phyloP scores from a whole-genome alignment of 30 jellyfish, hydroid and myxozoan genomes.

The Hydractinia echinata region DNA sequence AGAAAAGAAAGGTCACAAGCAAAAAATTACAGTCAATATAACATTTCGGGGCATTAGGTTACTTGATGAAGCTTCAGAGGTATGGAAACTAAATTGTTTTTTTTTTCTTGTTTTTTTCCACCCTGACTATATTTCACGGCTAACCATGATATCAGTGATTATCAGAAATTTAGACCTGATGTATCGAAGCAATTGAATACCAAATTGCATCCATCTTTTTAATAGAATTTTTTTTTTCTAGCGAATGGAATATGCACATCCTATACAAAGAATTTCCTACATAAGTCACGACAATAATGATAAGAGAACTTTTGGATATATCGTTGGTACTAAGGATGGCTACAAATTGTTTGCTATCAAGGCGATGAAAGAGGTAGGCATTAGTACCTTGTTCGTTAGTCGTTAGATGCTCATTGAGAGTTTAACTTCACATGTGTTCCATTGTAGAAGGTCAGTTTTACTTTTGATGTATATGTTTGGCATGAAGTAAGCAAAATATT shows the following conservation, averaged over 20 bases:
- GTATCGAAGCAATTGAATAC: not conserved
- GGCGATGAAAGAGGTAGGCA: conserved; percentile 81
- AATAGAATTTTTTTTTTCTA: conserved; percentile 23
- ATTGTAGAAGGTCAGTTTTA: too few species aligned
- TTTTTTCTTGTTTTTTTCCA: not conserved
- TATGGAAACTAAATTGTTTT: conserved; percentile 3
- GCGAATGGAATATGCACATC: conserved; percentile 91
- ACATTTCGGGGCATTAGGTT: conserved; percentile 87
- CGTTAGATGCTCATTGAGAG: too few species aligned
- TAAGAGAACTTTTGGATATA: conserved; percentile 83
- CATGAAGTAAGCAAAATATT: not conserved
- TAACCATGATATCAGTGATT: not conserved
- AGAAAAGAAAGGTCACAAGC: conserved; percentile 86
- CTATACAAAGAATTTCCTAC: conserved; percentile 82
- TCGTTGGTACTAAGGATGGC: conserved; percentile 96
- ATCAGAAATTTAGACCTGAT: not conserved
- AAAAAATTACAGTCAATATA: conserved; percentile 72
- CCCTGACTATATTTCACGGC: not conserved
- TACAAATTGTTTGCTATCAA: conserved; percentile 80
- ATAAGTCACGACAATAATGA: conserved; percentile 91
- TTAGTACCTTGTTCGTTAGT: not conserved
- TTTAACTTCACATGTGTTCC: too few species aligned
- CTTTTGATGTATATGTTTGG: not conserved
- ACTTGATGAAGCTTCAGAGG: conserved; percentile 84
- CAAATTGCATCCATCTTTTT: not conserved